A percentile compares a stretch with the other conserved stretches of the same genome.
Conservation (phyloP, 2,797 vertebrate genomes). For the Limosa lapponica region DNA sequence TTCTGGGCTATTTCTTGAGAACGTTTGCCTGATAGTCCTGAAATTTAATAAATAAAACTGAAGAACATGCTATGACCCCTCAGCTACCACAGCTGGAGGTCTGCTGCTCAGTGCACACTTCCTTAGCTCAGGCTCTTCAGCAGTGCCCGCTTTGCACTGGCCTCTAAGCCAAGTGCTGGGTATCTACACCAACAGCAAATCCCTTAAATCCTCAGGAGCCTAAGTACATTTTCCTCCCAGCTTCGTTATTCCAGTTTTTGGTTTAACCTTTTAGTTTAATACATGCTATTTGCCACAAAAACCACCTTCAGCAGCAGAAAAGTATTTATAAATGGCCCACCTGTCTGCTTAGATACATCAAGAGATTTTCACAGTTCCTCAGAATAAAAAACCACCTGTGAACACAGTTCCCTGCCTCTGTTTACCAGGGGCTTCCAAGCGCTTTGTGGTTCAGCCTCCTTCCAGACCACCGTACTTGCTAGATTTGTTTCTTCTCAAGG, state of each 20-base stretch:
- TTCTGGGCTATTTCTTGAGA: neutral
- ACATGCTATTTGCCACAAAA: neutral
- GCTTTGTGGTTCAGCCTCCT: neutral
- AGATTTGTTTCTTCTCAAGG: neutral
- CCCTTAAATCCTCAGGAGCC: neutral
- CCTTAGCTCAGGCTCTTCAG: neutral
- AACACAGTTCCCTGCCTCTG: neutral
- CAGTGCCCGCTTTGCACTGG: neutral
- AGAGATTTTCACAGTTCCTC: neutral
- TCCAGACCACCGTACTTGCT: neutral
- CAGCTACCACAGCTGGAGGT: neutral
- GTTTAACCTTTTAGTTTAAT: neutral
- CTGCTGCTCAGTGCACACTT: neutral
- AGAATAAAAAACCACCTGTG: neutral
- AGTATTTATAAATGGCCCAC: neutral
- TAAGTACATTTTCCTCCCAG: neutral
- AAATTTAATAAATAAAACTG: neutral
- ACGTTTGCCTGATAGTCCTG: neutral
- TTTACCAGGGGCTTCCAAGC: rapidly evolving
- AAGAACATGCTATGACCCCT: neutral
- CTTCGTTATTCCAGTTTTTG: neutral
- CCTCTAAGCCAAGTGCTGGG: neutral
- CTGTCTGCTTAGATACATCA: neutral
- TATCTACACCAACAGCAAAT: neutral
- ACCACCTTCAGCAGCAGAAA: neutral